These are phyloP conservation scores for Agrochola litura DNA, from an alignment of 2,888 invertebrate genomes.

Conservation along the genomic window DNA sequence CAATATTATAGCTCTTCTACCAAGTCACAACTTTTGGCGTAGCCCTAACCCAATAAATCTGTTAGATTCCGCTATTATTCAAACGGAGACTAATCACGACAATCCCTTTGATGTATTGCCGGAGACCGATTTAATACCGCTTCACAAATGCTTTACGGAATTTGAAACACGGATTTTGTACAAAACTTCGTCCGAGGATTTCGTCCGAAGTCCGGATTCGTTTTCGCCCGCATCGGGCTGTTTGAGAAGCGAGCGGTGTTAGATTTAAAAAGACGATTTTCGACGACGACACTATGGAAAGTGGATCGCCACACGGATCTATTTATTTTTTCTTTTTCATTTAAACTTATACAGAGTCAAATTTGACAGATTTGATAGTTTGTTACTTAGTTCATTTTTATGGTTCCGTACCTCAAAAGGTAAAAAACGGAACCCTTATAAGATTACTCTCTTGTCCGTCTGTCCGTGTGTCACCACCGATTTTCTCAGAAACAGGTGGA, in stretches of 20 bases:
- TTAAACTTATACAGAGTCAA: background rate
- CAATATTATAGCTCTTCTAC: background rate
- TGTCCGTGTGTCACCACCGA: no score
- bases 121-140: conserved; percentile 60
- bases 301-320: background rate
- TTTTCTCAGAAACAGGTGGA: no score
- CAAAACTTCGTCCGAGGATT: conserved; percentile 43
- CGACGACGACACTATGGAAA: background rate
- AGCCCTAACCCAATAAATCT: conserved; percentile 57
- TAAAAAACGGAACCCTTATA: no score
- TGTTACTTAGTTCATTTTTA: background rate
- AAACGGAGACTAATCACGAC: conserved; percentile 60
- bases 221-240: conserved; percentile 49
- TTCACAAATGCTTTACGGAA: conserved; percentile 54
- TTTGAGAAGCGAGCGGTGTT: conserved; percentile 20
- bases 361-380: background rate
- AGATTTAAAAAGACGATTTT: conserved; percentile 31
- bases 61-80: conserved; percentile 57
- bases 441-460: no score
- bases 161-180: conserved; percentile 51
- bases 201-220: conserved; percentile 33
- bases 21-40: conserved; percentile 28
- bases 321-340: background rate
- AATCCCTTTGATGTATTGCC: conserved; percentile 66
- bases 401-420: no score